These are phyloP conservation scores for Petrolisthes manimaculis DNA, from an alignment of 2,888 invertebrate species.

Conservation along the genomic window DNA sequence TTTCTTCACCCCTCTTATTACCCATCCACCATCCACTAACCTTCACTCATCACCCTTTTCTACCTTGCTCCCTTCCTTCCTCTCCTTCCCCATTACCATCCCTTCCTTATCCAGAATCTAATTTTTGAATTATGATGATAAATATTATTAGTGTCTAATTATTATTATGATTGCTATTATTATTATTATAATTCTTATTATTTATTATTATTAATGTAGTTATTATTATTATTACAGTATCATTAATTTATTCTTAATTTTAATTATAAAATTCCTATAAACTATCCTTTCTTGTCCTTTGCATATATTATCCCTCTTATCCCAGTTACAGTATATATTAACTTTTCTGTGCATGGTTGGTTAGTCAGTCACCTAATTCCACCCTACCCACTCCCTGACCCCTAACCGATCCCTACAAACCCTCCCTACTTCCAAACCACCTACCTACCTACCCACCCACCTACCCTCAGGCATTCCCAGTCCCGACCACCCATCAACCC, in stretches of 20 bases:
- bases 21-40: background rate
- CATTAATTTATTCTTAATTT: too few relatives aligned
- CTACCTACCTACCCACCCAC: background rate
- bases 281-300: too few relatives aligned
- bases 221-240: too few relatives aligned
- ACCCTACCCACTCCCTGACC: background rate
- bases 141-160: background rate
- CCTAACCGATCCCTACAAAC: background rate
- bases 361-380: background rate
- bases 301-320: too few relatives aligned
- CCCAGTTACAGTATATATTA: too few relatives aligned
- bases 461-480: too few relatives aligned
- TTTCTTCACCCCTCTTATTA: background rate
- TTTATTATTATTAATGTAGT: too few relatives aligned
- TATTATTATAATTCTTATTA: too few relatives aligned
- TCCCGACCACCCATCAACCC: too few relatives aligned
- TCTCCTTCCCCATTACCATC: background rate
- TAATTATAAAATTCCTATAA: too few relatives aligned
- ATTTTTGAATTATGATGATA: background rate
- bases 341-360: too few relatives aligned
- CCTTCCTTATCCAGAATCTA: background rate
- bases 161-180: background rate
- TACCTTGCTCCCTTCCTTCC: background rate
- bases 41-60: background rate
- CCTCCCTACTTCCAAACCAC: background rate